Conservation (phyloP, 2,888 invertebrate species). For the Nysson spinosus region DNA sequence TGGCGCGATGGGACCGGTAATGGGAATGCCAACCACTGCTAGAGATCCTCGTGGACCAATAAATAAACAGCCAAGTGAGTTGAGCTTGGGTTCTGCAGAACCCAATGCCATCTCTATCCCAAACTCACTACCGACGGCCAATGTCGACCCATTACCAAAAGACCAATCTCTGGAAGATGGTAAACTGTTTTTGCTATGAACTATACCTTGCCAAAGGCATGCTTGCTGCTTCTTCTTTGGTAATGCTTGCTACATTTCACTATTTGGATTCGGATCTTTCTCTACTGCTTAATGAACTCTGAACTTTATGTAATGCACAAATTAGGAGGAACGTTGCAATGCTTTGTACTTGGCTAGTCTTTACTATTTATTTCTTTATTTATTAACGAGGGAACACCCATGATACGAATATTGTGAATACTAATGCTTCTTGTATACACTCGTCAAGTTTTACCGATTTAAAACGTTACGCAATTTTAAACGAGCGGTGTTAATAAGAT, state of each 20-base stretch:
- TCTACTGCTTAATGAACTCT: background rate
- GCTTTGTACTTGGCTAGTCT: too few species aligned
- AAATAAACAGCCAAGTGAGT: slow-evolving; percentile 84
- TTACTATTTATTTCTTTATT: too few species aligned
- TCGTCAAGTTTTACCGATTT: too few species aligned
- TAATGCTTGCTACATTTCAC: slow-evolving; percentile 52
- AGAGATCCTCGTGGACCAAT: slow-evolving; percentile 76
- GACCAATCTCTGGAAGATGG: slow-evolving; percentile 77
- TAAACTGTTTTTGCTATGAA: slow-evolving; percentile 76
- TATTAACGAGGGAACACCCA: too few species aligned
- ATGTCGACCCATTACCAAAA: slow-evolving; percentile 75
- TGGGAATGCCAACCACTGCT: slow-evolving; percentile 75
- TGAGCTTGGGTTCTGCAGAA: slow-evolving; percentile 79
- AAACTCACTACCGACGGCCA: slow-evolving; percentile 73
- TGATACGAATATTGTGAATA: too few species aligned
- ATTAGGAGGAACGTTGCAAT: slow-evolving; percentile 5
- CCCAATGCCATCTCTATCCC: slow-evolving; percentile 73
- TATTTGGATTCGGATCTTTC: background rate
- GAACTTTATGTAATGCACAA: background rate
- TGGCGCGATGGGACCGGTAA: slow-evolving; percentile 79
- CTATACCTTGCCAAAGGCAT: slow-evolving; percentile 78
- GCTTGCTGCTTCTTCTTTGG: slow-evolving; percentile 63
- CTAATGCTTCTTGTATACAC: too few species aligned
- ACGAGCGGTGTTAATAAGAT: too few species aligned
- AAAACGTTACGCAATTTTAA: too few species aligned